phyloP scores from a whole-genome alignment of 2,888 invertebrate species.

The Pollenia griseotomentosa region DNA sequence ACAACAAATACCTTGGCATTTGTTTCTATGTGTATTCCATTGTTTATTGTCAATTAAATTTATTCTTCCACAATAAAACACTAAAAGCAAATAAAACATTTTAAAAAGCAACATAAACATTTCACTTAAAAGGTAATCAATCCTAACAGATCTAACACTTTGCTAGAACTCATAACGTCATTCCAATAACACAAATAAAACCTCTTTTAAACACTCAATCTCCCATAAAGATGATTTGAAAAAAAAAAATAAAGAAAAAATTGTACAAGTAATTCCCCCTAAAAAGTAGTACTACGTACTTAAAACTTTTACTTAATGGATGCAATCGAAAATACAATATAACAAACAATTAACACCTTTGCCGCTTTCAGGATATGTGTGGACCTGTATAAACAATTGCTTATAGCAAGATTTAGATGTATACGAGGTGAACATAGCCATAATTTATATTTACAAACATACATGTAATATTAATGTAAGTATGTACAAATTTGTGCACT shows the following conservation, averaged over 20 bases:
- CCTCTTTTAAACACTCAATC: background rate
- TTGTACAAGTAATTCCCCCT: slow-evolving; percentile 5
- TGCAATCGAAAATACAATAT: slow-evolving; percentile 45
- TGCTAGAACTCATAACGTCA: slow-evolving; percentile 37
- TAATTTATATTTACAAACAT: slow-evolving; percentile 14
- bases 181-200: slow-evolving; percentile 16
- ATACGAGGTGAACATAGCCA: slow-evolving; percentile 26
- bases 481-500: too few species aligned
- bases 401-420: slow-evolving; percentile 33
- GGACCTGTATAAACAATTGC: slow-evolving; percentile 50
- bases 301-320: slow-evolving; percentile 22
- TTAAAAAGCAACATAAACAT: slow-evolving; percentile 24
- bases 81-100: slow-evolving; percentile 4
- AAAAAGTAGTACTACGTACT: slow-evolving; percentile 3
- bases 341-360: slow-evolving; percentile 52
- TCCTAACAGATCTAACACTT: slow-evolving; percentile 31
- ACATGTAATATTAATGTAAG: too few species aligned
- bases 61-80: background rate
- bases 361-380: slow-evolving; percentile 33
- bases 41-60: too few species aligned
- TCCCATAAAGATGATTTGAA: too few species aligned
- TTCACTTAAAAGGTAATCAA: slow-evolving; percentile 55
- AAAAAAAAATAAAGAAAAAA: slow-evolving; percentile 8
- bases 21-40: too few species aligned
- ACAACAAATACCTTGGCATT: too few species aligned